Evolutionary conservation across 2,113 vertebrate genomes (phyloP).

Genomic region (Morone chrysops): DNA sequence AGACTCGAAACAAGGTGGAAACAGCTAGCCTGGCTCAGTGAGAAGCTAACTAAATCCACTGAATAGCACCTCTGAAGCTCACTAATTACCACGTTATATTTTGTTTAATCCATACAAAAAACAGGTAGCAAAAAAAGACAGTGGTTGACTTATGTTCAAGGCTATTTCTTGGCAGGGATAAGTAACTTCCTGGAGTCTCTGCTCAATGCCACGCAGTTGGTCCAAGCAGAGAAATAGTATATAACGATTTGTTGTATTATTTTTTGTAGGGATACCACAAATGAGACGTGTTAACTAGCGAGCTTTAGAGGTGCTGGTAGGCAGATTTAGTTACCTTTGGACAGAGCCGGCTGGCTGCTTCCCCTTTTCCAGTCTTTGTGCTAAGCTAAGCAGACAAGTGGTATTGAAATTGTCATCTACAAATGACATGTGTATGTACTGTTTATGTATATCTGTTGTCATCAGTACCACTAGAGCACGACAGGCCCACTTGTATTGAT

Average conservation of each 20-base stretch:
- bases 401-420: neutral
- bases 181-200: neutral
- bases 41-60: neutral
- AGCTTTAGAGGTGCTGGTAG: neutral
- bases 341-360: neutral
- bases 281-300: neutral
- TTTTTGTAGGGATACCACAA: neutral
- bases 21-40: neutral
- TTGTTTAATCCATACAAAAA: too few relatives aligned
- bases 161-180: neutral
- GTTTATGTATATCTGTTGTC: neutral
- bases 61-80: neutral
- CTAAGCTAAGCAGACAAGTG: neutral
- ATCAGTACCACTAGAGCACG: neutral
- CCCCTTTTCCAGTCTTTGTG: neutral
- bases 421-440: neutral
- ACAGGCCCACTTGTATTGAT: neutral
- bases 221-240: neutral
- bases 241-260: too few relatives aligned
- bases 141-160: neutral
- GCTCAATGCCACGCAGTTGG: neutral
- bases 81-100: neutral
- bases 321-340: neutral
- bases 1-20: neutral
- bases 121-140: too few relatives aligned